Conservation (phyloP, 2,888 invertebrate species). For the Dendrolimus houi region DNA sequence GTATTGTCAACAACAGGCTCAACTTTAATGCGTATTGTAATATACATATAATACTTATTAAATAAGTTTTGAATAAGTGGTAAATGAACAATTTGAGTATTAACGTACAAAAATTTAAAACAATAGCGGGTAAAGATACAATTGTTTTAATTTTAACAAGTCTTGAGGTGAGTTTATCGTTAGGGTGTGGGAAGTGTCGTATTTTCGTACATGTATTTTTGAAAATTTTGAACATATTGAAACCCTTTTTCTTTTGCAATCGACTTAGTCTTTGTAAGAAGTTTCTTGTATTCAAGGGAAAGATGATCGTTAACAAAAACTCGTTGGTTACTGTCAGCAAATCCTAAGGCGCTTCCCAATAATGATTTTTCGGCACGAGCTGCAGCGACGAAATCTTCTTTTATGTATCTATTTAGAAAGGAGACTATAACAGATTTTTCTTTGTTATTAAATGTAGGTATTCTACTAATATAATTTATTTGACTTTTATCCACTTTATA, state of each 20-base stretch:
- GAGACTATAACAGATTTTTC: neutral
- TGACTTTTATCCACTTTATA: neutral
- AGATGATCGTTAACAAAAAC: slow-evolving; percentile 5
- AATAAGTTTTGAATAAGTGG: too few species aligned
- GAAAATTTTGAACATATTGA: slow-evolving; percentile 3
- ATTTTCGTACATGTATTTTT: slow-evolving; percentile 9
- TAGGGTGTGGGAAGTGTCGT: slow-evolving; percentile 5
- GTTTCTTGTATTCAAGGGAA: slow-evolving; percentile 3
- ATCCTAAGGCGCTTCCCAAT: neutral
- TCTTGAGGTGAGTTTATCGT: neutral
- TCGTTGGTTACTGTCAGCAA: neutral
- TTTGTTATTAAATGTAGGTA: neutral
- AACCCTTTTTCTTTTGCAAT: slow-evolving; percentile 6
- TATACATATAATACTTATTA: too few species aligned
- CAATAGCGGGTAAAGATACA: too few species aligned
- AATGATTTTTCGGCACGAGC: neutral
- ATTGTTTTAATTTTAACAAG: too few species aligned
- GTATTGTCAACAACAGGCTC: too few species aligned
- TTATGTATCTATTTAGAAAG: neutral
- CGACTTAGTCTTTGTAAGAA: slow-evolving; percentile 6
- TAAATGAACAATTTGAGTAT: too few species aligned
- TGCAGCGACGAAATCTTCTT: neutral
- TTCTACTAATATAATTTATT: neutral
- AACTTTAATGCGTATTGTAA: too few species aligned
- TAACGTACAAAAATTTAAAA: too few species aligned